Conservation (phyloP, 1,140 invertebrate species). For the Drosophila melanogaster region DNA sequence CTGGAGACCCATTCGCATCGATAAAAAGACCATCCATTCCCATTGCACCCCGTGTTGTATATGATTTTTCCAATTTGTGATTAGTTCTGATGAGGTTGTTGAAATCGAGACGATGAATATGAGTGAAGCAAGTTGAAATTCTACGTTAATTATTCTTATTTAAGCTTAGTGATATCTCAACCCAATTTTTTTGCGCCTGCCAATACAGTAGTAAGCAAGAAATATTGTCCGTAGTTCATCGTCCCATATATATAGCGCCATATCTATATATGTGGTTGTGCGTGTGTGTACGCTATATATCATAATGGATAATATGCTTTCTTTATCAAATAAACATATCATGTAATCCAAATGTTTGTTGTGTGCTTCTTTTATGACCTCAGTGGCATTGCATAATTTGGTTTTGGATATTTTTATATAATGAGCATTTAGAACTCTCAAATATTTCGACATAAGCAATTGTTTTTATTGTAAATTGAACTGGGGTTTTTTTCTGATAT, state of each 20-base stretch:
- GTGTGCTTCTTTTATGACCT: neutral
- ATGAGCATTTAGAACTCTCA: no score
- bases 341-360: slow-evolving; percentile 27
- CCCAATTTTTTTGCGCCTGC: slow-evolving; percentile 42
- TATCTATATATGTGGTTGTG: slow-evolving; percentile 32
- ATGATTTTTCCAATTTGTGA: slow-evolving; percentile 48
- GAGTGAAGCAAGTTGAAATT: slow-evolving; percentile 14
- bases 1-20: neutral
- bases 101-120: neutral
- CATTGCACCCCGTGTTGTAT: slow-evolving; percentile 24
- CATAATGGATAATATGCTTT: slow-evolving; percentile 50
- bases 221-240: slow-evolving; percentile 26
- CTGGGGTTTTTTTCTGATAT: neutral
- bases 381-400: no score
- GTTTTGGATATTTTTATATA: no score
- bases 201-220: slow-evolving; percentile 39
- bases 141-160: slow-evolving; percentile 47
- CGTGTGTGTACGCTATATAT: slow-evolving; percentile 20
- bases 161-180: slow-evolving; percentile 56
- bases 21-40: neutral
- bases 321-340: slow-evolving; percentile 55
- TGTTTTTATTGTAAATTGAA: neutral
- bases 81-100: slow-evolving; percentile 32
- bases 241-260: slow-evolving; percentile 26
- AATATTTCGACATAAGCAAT: no score